Percentiles rank a stretch among this genome's conserved stretches.
phyloP scores from a whole-genome alignment of 2,797 vertebrate genomes.

The Urosaurus nigricauda region DNA sequence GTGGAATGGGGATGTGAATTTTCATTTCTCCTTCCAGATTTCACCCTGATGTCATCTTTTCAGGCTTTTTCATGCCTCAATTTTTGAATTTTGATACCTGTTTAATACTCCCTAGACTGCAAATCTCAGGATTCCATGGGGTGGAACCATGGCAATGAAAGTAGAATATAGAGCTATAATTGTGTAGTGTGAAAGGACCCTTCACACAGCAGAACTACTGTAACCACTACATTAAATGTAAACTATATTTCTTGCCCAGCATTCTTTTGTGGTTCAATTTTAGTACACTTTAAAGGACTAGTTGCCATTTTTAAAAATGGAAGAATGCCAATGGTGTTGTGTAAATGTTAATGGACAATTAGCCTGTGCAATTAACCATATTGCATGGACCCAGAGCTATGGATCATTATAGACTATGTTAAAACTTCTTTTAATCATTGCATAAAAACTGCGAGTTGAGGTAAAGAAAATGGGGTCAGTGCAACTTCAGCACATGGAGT shows the following conservation, averaged over 20 bases:
- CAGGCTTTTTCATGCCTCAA: too few species aligned
- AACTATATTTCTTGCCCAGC: not conserved
- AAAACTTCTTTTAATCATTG: not conserved
- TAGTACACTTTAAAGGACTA: not conserved
- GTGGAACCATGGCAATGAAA: too few species aligned
- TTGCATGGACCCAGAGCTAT: not conserved
- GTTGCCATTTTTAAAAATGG: accelerated
- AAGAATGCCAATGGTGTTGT: not conserved
- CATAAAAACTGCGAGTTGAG: not conserved
- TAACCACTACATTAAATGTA: too few species aligned
- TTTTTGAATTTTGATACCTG: too few species aligned
- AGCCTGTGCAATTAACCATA: not conserved
- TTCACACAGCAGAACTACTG: too few species aligned
- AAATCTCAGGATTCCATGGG: too few species aligned
- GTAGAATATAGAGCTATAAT: too few species aligned
- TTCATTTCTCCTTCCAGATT: not conserved
- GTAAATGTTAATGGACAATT: not conserved
- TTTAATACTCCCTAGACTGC: too few species aligned
- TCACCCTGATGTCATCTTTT: too few species aligned
- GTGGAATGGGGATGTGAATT: not conserved
- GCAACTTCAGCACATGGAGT: not conserved
- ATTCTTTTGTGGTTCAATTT: not conserved
- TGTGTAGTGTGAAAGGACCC: too few species aligned
- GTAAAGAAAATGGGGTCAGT: not conserved
- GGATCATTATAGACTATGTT: not conserved